Base-by-base conservation (phyloP, 2,113 vertebrate species). In the Cyprinodon tularosa region DNA sequence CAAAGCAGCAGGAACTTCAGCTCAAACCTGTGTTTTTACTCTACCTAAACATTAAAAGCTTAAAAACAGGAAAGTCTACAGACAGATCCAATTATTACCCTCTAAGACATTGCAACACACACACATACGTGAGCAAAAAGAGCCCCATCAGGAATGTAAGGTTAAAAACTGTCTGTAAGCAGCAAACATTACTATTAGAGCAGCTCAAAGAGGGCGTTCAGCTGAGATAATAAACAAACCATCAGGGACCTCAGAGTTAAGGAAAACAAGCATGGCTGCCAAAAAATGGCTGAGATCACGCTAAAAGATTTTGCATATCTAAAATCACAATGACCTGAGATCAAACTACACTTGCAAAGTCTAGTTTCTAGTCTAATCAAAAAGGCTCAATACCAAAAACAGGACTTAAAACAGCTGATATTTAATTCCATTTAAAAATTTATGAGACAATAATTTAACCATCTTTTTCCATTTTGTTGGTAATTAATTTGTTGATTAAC, bases 141-240 rank as follows among this genome's bases (percentile, higher is more conserved):
- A 61, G 62, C 42, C 66, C 47, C 70, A 76, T 40, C n/a, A 73
- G 77, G 40, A 70, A 13, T 66, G 61, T 59, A 68, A 48, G n/a
- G 36, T 53, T 64, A 44, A 44, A 17, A 12, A 1, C 39, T 7
- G 17, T 17, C 22, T 48, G 29, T 48, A 3, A 71, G 50, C 12
- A 62, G 14, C 48, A 68, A 76, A 79, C 12, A 44, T 36, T n/a
- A 29, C 62, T 68, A 61, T 74, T 60, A 22, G 12, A 47, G 22
- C 61, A 64, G 68, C 78, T 12, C 0, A 10, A 14, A 12, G 22
- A 38, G 76, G 60, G n/a, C 2, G 6, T 77, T 78, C 45, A 12
- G 36, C 60, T 48, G n/a, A 64, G 57, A 82, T 2, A 61, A 79
- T 20, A 80, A 79, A 81, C 82, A 82, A 77, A 74, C 47, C 38